Evolutionary conservation across 1,140 invertebrate genomes (phyloP).

Genomic region (Drosophila arawakana): DNA sequence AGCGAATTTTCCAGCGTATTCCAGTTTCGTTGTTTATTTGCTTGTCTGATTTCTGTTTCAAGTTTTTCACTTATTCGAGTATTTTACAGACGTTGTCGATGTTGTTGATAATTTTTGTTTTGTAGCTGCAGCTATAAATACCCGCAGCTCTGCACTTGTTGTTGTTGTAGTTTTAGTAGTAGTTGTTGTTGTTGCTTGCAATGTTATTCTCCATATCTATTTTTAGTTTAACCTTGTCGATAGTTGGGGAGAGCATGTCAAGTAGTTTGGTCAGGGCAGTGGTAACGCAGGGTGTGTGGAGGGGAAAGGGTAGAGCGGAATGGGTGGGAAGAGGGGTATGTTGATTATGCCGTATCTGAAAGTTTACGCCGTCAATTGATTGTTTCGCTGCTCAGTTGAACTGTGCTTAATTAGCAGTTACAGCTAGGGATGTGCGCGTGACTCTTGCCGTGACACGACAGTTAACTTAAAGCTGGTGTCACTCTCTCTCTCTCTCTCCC

Average conservation of each 20-base stretch:
- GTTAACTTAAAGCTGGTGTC: too few relatives aligned
- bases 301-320: not conserved
- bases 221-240: conserved; percentile 53
- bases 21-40: not conserved
- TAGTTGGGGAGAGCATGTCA: conserved; percentile 32
- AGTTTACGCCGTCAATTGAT: conserved; percentile 41
- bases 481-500: too few relatives aligned
- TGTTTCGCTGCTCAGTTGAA: conserved; percentile 25
- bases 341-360: conserved; percentile 40
- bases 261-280: not conserved
- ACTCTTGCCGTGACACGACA: not conserved
- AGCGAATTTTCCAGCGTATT: conserved; percentile 12
- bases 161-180: not conserved
- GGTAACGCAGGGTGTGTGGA: not conserved
- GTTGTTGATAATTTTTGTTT: conserved; percentile 1
- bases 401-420: conserved; percentile 41
- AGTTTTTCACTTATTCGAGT: conserved; percentile 44
- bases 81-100: conserved; percentile 37
- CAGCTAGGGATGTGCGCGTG: conserved; percentile 2
- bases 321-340: not conserved
- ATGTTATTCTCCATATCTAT: conserved; percentile 56
- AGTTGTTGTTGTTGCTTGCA: conserved; percentile 34
- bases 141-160: conserved; percentile 40
- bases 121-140: conserved; percentile 38
- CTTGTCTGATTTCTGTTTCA: conserved; percentile 29